Evolutionary conservation across 2,888 invertebrate genomes (phyloP), one percentile per base, ranked within the genome.

Genomic region (Blera fallax): DNA sequence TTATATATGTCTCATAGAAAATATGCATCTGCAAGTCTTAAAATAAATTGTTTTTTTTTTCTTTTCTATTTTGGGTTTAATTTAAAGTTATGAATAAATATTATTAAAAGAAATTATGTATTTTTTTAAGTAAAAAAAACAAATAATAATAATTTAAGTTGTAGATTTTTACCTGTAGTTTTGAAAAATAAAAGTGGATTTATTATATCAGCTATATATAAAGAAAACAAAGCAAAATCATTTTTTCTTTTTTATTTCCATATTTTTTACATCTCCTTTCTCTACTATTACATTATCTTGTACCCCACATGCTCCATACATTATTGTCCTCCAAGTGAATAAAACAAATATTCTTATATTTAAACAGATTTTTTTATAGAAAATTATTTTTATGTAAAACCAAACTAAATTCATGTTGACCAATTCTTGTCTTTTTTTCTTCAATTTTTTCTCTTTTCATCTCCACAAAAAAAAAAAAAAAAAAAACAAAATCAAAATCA

Each of bases 361-460:
- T 32, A 70, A 45, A 64, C 45, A 74, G n/a, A 60, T 37, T 52
- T 73, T 27, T 24, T 14, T 27, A 67, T 21, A 65, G 14, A 79
- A 70, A 37, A 37, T 29, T 64, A 65, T 65, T 73, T 73, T 74
- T 60, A 78, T 74, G 40, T 65, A 52, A 65, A 54, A 56, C 54
- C 56, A 69, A 78, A 64, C 77, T 54, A 78, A 87, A 81, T 73
- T 83, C 83, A 82, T 82, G 82, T 83, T 87, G 77, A 82, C 78
- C 82, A 78, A 87, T 67, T 73, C 80, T 87, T 83, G 73, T 83
- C 69, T 82, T 83, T 78, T 82, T 85, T 82, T 83, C 72, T 82
- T 69, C 62, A 77, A 78, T 78, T 87, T 84, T 84, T 83, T 87
- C 83, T 87, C 83, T 83, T 87, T 87, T 87, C 83, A 85, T 85